Evolutionary conservation across 2,797 vertebrate genomes (phyloP), one percentile per base, ranked within the genome.

Genomic region (Lutjanus argentimaculatus): DNA sequence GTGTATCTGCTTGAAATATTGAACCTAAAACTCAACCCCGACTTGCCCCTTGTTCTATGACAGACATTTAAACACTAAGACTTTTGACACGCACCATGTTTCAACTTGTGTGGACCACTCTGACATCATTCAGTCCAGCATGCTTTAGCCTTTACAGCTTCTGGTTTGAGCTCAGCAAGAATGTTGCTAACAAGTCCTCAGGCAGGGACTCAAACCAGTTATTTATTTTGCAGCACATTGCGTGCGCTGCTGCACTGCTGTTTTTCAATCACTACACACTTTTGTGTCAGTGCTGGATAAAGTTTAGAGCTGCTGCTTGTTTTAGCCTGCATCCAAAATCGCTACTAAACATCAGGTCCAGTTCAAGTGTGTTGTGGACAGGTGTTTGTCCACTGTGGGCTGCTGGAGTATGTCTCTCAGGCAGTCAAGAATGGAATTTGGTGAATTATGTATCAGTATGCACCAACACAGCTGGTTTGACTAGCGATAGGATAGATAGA

Each of bases 331-430:
- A 48, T 82, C 61, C 42, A 73, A 67, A 89, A 77, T 85, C 68
- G 25, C 70, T 52, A 59, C 25, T 71, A 65, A 88, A 76, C 71
- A 59, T 61, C 72, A 81, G 84, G 79, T 89, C 63, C 12, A n/a
- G 79, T 89, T 91, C 78, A 84, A 91, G 87, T 88, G 84, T 85
- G 73, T 83, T 80, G 72, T 78, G 76, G 83, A 74, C 86, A 86
- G 88, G 77, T 91, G 91, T 93, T 88, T 87, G 83, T 89, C 83
- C 76, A 51, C 77, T 72, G 85, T 89, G 86, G 75, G 89, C 63
- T 84, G 77, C 73, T 89, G 80, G 72, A 87, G 89, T 88, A 80
- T 12, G 42, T 88, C 82, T 86, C 85, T 88, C 68, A 56, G 68
- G 72, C 63, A 74, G 78, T 92, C 59, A 68, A 89, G 68, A 88